Conservation (phyloP, 2,113 vertebrate genomes). For the Agapornis roseicollis region DNA sequence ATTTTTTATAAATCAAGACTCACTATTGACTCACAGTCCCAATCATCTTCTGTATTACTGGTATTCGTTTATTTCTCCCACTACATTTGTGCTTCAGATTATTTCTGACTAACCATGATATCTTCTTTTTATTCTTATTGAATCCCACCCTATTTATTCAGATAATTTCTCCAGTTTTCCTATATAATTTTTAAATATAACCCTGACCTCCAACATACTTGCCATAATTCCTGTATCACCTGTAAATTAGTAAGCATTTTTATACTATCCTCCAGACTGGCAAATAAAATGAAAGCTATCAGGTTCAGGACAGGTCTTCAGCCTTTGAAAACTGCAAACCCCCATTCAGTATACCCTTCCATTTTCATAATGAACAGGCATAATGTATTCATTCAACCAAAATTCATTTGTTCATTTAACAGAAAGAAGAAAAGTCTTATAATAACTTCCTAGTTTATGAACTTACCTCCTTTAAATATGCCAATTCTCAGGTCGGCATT, state of each 20-base stretch:
- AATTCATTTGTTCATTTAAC: not conserved
- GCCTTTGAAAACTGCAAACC: not conserved
- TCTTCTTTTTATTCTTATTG: not conserved
- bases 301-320: not conserved
- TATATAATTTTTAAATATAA: not conserved
- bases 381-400: not conserved
- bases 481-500: not conserved
- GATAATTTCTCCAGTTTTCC: not conserved
- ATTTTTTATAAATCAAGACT: not conserved
- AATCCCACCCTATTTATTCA: not conserved
- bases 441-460: not conserved
- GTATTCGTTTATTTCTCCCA: not conserved
- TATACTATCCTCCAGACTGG: not conserved
- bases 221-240: not conserved
- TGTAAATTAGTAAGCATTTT: not conserved
- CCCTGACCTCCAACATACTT: not conserved
- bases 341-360: not conserved
- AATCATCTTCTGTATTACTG: not conserved
- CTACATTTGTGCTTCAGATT: not conserved
- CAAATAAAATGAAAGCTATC: not conserved
- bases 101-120: not conserved
- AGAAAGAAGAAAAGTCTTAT: not conserved
- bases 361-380: not conserved
- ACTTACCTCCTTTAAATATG: not conserved
- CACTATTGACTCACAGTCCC: not conserved